Percentiles rank a stretch among this genome's conserved stretches.
Evolutionary conservation across 2,113 vertebrate species (phyloP).

Genomic region (Oreochromis tanganicae): DNA sequence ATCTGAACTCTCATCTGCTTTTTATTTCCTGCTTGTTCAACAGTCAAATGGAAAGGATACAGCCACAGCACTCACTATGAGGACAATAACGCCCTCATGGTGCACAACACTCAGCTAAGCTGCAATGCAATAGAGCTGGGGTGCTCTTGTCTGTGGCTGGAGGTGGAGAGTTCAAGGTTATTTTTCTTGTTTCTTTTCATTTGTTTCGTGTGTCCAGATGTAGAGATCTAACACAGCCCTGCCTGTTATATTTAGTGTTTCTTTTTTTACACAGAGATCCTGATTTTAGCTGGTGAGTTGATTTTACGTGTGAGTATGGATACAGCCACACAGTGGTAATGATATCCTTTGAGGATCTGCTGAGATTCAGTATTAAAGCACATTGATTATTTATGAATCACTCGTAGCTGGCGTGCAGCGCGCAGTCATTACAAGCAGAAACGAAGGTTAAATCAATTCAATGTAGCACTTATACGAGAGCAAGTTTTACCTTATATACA

Average conservation of each 20-base stretch:
- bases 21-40: neutral
- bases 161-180: neutral
- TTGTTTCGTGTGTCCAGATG: neutral
- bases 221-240: neutral
- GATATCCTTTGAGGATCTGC: neutral
- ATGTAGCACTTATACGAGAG: neutral
- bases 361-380: slow-evolving; percentile 23
- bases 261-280: neutral
- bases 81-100: neutral
- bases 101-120: neutral
- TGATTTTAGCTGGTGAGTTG: neutral
- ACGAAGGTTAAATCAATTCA: neutral
- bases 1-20: neutral
- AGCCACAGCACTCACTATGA: slow-evolving; percentile 15
- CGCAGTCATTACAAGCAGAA: neutral
- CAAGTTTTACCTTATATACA: neutral
- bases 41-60: neutral
- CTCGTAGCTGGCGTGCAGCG: neutral
- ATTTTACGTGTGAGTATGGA: neutral
- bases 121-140: neutral
- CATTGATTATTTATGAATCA: slow-evolving; percentile 32
- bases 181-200: neutral
- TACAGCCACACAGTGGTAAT: neutral
- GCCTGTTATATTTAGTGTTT: neutral
- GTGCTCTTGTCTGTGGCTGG: neutral